Conservation (phyloP, 2,113 vertebrate species). For the Dicaeum eximium region DNA sequence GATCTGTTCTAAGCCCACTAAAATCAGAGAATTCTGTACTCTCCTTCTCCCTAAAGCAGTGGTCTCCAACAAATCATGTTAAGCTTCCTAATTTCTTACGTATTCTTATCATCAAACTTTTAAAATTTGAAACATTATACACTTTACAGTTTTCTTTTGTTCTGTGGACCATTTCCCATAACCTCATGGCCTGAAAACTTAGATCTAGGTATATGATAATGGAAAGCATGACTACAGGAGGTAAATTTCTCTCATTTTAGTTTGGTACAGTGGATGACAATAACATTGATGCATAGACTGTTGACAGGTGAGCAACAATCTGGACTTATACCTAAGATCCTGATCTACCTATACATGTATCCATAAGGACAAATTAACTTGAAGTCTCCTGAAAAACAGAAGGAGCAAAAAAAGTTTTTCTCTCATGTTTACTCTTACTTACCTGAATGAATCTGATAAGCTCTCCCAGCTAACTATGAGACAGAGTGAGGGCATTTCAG, state of each 20-base stretch:
- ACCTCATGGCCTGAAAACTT: neutral
- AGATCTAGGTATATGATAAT: neutral
- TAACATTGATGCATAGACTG: neutral
- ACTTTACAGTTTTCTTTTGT: neutral
- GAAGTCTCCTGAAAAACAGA: neutral
- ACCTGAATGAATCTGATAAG: neutral
- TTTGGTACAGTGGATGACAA: neutral
- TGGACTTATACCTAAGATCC: neutral
- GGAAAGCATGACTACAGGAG: neutral
- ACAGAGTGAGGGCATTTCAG: neutral
- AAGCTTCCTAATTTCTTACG: neutral
- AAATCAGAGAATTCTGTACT: neutral
- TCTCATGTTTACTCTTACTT: neutral
- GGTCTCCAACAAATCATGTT: neutral
- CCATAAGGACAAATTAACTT: neutral
- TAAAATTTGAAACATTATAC: neutral
- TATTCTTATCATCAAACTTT: neutral
- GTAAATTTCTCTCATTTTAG: neutral
- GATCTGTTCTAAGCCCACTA: neutral
- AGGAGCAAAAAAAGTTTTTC: neutral
- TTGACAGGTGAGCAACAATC: neutral
- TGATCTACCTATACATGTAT: neutral
- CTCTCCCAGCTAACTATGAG: neutral
- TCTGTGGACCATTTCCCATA: neutral
- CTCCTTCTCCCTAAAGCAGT: neutral